Evolutionary conservation across 1,140 invertebrate species (phyloP), one percentile per base, ranked within the genome.

Genomic region (Armadillidium nasatum): DNA sequence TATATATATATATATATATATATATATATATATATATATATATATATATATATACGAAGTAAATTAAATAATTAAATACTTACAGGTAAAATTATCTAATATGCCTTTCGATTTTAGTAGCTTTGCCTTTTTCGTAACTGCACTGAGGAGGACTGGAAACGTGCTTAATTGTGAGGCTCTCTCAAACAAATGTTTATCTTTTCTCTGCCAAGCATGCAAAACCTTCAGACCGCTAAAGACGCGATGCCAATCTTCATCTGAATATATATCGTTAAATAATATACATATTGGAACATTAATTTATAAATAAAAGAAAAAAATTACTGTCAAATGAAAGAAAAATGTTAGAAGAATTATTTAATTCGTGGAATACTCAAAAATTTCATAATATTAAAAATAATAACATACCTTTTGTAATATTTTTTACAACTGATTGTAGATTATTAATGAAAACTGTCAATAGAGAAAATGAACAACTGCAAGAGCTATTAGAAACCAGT

Each of bases 1-100:
- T 50, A 50, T 50, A 50, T 50, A 50, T 50, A n/a, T n/a, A n/a
- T n/a, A n/a, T 50, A 50, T 50, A 50, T 50, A 50, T 50, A 50
- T 50, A 50, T 50, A 50, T 50, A 50, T 50, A 50, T 50, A 50
- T 50, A 50, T n/a, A n/a, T n/a, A 15, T 9, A 50, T 15, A 50
- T 50, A 15, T 15, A 50, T 50, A 50, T 15, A 50, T 15, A n/a
- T n/a, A n/a, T n/a, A n/a, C n/a, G n/a, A n/a, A n/a, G n/a, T n/a
- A n/a, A n/a, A n/a, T n/a, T n/a, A 50, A 50, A 9, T 9, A 15
- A 9, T 50, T 50, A 50, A 50, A 15, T 50, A 50, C 46, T 50
- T 10, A 50, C 46, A 50, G 9, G 46, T 50, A 50, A 10, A 15
- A 9, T 50, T 9, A 50, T 50, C 46, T 50, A 50, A 50, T 50